These are phyloP conservation scores for Gasterosteus aculeatus DNA, from an alignment of 2,113 vertebrate species.

Conservation along the genomic window DNA sequence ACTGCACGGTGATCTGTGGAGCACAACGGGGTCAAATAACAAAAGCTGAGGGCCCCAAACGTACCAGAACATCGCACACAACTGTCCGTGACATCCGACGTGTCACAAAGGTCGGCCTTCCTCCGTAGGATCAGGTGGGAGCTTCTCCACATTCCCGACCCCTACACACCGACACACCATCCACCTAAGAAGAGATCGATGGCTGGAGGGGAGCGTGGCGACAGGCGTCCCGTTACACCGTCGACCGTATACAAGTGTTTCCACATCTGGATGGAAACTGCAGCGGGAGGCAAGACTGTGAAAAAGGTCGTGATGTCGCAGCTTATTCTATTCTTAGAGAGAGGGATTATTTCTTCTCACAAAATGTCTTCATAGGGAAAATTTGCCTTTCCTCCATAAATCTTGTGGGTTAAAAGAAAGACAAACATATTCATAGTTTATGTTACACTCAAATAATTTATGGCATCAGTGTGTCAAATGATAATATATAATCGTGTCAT, in stretches of 20 bases:
- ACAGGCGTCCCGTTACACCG: conserved; percentile 41
- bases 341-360: neutral
- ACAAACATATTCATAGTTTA: neutral
- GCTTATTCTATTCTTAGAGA: neutral
- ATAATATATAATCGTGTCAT: neutral
- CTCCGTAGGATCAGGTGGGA: conserved; percentile 27
- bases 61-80: neutral
- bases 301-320: conserved; percentile 8
- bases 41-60: conserved; percentile 27
- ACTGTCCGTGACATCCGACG: neutral
- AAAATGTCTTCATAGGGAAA: too few species aligned
- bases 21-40: conserved; percentile 24
- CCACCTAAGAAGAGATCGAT: conserved; percentile 66
- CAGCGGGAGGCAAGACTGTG: conserved; percentile 25
- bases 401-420: neutral
- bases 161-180: conserved; percentile 58
- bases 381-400: neutral
- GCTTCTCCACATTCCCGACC: conserved; percentile 57
- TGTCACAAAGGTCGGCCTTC: neutral
- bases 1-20: neutral
- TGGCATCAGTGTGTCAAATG: too few species aligned
- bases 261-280: conserved; percentile 51
- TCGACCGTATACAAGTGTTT: neutral
- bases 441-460: neutral
- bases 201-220: conserved; percentile 38